A percentile compares a stretch with the other conserved stretches of the same genome.
Evolutionary conservation across 2,113 vertebrate species (phyloP).

Genomic region (Oreochromis spilurus): DNA sequence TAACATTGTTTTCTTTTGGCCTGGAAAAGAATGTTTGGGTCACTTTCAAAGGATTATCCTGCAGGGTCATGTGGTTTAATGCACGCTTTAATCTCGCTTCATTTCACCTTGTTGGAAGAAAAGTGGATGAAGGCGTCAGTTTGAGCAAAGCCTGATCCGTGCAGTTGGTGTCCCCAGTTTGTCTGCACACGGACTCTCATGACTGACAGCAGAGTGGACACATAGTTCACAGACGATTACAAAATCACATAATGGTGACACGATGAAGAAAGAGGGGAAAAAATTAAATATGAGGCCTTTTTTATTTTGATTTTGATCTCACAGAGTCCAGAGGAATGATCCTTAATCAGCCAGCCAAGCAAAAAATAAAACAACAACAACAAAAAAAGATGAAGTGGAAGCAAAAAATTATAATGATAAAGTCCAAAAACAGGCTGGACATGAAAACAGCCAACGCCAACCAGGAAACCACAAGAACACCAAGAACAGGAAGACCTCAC

Average conservation of each 20-base stretch:
- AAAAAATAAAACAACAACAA: not conserved
- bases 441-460: not conserved
- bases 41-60: conserved; percentile 47
- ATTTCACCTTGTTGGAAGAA: conserved; percentile 17
- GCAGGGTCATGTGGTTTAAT: conserved; percentile 18
- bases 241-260: not conserved
- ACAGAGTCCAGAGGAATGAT: not conserved
- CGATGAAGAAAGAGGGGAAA: not conserved
- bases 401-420: not conserved
- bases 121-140: not conserved
- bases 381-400: not conserved
- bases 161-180: not conserved
- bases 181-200: not conserved
- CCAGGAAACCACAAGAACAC: not conserved
- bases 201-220: not conserved
- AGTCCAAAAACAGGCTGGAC: not conserved
- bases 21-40: conserved; percentile 57
- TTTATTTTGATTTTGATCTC: rapidly evolving
- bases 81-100: conserved; percentile 34
- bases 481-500: not conserved
- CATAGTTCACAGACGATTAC: not conserved
- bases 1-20: conserved; percentile 29
- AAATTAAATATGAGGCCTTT: not conserved
- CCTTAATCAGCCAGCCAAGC: not conserved
- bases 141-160: not conserved